These are phyloP conservation scores for Drosophila bipectinata DNA, from an alignment of 1,140 invertebrate species.

Conservation along the genomic window DNA sequence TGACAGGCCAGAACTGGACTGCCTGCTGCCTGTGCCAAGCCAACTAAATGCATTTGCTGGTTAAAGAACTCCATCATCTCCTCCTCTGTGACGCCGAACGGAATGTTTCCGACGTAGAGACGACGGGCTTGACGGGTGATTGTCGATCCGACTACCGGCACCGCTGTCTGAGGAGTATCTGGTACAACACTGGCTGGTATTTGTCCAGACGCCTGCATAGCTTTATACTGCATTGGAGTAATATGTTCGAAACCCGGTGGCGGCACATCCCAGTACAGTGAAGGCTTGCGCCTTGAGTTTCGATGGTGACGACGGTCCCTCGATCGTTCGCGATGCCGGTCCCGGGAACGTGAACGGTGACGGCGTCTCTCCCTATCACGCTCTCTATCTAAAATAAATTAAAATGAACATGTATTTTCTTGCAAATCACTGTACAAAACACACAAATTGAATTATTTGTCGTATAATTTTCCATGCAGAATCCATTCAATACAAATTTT, in stretches of 20 bases:
- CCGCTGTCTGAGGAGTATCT: constrained; percentile 95
- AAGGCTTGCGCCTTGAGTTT: constrained; percentile 90
- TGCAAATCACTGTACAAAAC: not conserved
- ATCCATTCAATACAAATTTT: not conserved
- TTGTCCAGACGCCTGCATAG: constrained; percentile 95
- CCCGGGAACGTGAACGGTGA: constrained; percentile 69
- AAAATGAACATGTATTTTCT: not conserved
- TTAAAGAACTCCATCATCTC: constrained; percentile 99
- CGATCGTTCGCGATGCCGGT: constrained; percentile 68
- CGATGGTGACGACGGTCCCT: constrained; percentile 69
- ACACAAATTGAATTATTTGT: not conserved
- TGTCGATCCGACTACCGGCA: constrained; percentile 98
- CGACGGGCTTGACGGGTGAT: constrained; percentile 97
- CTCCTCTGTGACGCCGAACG: constrained; percentile 99
- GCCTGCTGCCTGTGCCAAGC: constrained; percentile 98
- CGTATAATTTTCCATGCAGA: not conserved
- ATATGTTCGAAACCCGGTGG: constrained; percentile 99
- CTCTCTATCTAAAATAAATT: constrained; percentile 50
- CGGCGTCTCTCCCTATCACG: constrained; percentile 69
- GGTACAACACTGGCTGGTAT: constrained; percentile 96
- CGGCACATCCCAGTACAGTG: constrained; percentile 99
- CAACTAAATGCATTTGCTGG: constrained; percentile 99
- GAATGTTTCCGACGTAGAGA: constrained; percentile 99
- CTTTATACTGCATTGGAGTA: constrained; percentile 94
- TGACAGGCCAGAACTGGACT: constrained; percentile 99